Percentiles rank a stretch among this genome's conserved stretches.
These are phyloP conservation scores for Tenthredo notha DNA, from an alignment of 2,888 invertebrate species.

Conservation along the genomic window DNA sequence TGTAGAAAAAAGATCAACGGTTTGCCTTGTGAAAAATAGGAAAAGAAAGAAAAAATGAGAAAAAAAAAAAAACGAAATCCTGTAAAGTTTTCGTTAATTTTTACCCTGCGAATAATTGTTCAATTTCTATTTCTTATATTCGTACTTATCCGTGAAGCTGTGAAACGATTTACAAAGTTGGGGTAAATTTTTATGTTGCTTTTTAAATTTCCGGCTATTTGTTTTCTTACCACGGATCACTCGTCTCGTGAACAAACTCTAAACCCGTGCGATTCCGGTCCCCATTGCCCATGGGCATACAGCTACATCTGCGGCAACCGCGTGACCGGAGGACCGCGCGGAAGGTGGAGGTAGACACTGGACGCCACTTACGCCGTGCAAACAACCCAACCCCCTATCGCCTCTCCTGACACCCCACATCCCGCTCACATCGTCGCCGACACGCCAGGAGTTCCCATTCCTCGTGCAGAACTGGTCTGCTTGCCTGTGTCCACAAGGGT, in stretches of 20 bases:
- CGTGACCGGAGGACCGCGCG: slow-evolving; percentile 61
- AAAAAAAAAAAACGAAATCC: neutral
- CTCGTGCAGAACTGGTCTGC: slow-evolving; percentile 53
- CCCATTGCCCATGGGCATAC: slow-evolving; percentile 47
- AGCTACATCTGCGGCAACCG: slow-evolving; percentile 63
- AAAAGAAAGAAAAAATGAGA: neutral
- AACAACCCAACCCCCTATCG: slow-evolving; percentile 66
- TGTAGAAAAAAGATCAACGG: neutral
- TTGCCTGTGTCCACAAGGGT: slow-evolving; percentile 70
- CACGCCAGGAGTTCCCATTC: slow-evolving; percentile 39
- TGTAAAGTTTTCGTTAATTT: neutral
- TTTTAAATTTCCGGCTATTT: neutral
- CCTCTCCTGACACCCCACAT: slow-evolving; percentile 25
- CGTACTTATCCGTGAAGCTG: neutral
- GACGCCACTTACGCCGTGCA: slow-evolving; percentile 74
- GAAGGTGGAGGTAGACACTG: slow-evolving; percentile 63
- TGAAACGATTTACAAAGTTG: neutral
- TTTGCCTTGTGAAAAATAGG: neutral
- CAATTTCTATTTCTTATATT: neutral
- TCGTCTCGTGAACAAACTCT: slow-evolving; percentile 25
- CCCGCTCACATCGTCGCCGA: slow-evolving; percentile 39
- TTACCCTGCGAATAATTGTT: neutral
- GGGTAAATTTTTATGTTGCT: neutral
- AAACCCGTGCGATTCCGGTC: slow-evolving; percentile 22
- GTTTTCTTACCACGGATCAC: slow-evolving; percentile 29